phyloP scores from a whole-genome alignment of 2,113 vertebrate genomes.

The Atrichornis clamosus region DNA sequence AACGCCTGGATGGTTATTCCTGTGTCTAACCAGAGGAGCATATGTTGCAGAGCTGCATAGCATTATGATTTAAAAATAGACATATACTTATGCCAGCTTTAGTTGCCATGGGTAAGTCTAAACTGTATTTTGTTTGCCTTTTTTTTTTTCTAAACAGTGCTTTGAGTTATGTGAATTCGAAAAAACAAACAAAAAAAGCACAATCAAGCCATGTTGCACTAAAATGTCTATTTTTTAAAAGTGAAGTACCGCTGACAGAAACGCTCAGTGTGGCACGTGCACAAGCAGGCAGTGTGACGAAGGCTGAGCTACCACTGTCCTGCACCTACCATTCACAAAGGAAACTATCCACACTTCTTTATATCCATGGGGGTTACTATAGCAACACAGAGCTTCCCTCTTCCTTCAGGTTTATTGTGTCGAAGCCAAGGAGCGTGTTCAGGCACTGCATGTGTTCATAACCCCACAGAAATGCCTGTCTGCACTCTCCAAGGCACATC shows the following conservation, averaged over 20 bases:
- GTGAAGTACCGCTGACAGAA: not conserved
- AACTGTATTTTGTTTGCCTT: not conserved
- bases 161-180: not conserved
- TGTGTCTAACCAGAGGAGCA: not conserved
- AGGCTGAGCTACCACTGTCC: not conserved
- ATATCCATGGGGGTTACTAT: not conserved
- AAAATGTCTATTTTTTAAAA: not conserved
- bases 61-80: not conserved
- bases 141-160: not conserved
- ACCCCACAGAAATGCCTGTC: not conserved
- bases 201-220: not conserved
- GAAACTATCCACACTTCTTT: not conserved
- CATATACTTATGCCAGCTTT: not conserved
- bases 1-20: not conserved
- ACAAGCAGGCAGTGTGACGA: not conserved
- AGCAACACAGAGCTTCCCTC: not conserved
- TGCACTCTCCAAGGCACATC: not conserved
- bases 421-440: not conserved
- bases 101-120: not conserved
- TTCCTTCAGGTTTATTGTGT: conserved; percentile 3
- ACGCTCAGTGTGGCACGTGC: not conserved
- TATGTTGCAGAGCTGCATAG: not conserved
- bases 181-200: not conserved
- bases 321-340: conserved; percentile 4
- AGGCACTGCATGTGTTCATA: conserved; percentile 16